Base-by-base conservation (phyloP, 2,888 invertebrate species). In the Clostera curtula region DNA sequence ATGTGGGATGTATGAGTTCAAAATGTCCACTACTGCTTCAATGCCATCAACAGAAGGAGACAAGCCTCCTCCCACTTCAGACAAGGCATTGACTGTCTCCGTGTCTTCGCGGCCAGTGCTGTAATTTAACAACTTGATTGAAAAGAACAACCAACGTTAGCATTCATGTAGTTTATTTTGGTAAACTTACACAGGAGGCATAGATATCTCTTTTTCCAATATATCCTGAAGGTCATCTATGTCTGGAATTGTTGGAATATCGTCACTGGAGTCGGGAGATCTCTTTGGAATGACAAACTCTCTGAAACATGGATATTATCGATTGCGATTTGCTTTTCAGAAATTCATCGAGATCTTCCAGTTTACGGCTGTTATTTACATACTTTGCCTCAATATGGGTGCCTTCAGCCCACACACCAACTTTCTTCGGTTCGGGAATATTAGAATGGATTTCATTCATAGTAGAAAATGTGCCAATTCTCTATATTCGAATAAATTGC, bases 241-340 rank as follows among this genome's bases (percentile, higher is more conserved):
- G 40, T 85, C 85, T 5, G 85, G 85, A 49, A 85, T 76, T 1
- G 84, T 84, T 5, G 84, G 85, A 27, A 85, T 85, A 33, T 85
- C 85, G 37, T 83, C 80, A 35, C 70, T 62, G 2, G 74, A 73
- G 19, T 79, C 79, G 1, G 73, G 68, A 1, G 74, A 70, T 36
- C 74, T 80, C 31, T 72, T 77, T 1, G 84, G 83, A 33, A 84
- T 71, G 11, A 77, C 52, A 29, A 64, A 70, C 48, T 83, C 82
- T 37, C 84, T 84, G 46, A 27, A 67, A 64, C 29, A 12, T 18
- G 25, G 18, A 29, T n/a, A n/a, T n/a, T n/a, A 24, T 35, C 10
- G 9, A 10, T 12, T 10, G 6, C 8, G 2, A 28, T 5, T 29
- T 2, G 7, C 17, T n/a, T 5, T 3, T 3, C 8, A 19, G 7